Evolutionary conservation across 30 jellyfish, hydroid and myxozoan genomes (phyloP), one percentile per base, ranked within the genome.

Genomic region (Hydractinia echinata): DNA sequence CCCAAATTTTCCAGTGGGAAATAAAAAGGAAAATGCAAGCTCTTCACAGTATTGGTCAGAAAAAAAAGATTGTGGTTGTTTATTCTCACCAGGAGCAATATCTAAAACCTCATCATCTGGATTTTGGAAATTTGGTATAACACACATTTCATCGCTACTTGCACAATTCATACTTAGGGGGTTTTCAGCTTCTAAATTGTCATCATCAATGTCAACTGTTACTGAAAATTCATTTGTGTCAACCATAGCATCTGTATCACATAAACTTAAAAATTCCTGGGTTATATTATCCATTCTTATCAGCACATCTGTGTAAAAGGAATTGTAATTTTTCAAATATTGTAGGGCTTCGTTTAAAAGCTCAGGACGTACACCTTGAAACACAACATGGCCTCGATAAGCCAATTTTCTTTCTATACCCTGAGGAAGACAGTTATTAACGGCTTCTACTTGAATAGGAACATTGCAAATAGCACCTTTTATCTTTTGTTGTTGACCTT

Each of bases 1-100:
- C 30, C 88, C 88, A 81, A 20, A 81, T 62, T 81, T 81, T 21
- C 88, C 88, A 7, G 10, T 69, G n/a, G 88, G 85, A 11, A 81
- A 81, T 51, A 76, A 14, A 76, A 9, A n/a, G 50, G 85, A 82
- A 80, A 54, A 76, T 0, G 85, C 85, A 13, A 76, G 54, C 55
- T 51, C 85, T 2, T 30, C 44, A 30, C 44, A 30, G 44, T 30
- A 30, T 30, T 30, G 44, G 44, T 30, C 44, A 30, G 44, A 30
- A 30, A 30, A 30, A 30, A 30, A 30, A 30, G 44, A 30, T 30
- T 30, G 44, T 30, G 44, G 44, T 30, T 30, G 44, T 68, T 52
- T 72, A 72, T 51, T 72, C 49, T 72, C 81, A 44, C 81, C 81
- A 5, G 81, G 81, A 5, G 81, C 81, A 44, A 19, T 72, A 52